Conservation (phyloP, 2,113 vertebrate species). For the Xiphorhynchus elegans region DNA sequence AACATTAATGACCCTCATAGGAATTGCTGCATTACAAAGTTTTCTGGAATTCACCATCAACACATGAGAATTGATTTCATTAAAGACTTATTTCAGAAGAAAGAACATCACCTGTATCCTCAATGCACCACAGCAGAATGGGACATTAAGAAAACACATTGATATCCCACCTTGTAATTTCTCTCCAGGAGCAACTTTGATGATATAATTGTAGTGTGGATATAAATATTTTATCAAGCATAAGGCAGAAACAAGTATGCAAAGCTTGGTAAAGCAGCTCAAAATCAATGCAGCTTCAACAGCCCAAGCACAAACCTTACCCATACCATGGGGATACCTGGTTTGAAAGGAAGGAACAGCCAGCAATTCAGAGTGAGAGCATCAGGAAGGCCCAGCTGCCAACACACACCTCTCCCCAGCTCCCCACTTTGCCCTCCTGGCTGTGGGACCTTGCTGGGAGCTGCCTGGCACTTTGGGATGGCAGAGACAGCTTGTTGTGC, state of each 20-base stretch:
- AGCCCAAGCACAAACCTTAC: neutral
- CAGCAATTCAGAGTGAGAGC: neutral
- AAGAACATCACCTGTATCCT: neutral
- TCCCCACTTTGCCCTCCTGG: neutral
- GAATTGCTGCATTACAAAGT: neutral
- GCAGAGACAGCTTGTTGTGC: neutral
- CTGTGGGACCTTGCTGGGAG: neutral
- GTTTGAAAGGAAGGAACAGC: neutral
- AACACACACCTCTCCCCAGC: neutral
- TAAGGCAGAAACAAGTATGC: neutral
- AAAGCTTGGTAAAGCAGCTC: neutral
- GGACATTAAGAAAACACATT: neutral
- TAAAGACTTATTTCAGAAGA: neutral
- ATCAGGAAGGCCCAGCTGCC: neutral
- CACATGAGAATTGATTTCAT: too few species aligned
- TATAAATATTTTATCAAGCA: neutral
- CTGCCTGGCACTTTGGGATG: neutral
- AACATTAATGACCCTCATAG: neutral
- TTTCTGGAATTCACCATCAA: neutral
- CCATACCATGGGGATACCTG: neutral
- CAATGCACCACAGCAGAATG: neutral
- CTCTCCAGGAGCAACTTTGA: neutral
- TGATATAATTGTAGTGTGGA: fast-evolving
- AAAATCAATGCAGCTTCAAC: neutral
- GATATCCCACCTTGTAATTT: neutral